Conservation (phyloP, 92 coral and sea anemone genomes). For the Porites rus region DNA sequence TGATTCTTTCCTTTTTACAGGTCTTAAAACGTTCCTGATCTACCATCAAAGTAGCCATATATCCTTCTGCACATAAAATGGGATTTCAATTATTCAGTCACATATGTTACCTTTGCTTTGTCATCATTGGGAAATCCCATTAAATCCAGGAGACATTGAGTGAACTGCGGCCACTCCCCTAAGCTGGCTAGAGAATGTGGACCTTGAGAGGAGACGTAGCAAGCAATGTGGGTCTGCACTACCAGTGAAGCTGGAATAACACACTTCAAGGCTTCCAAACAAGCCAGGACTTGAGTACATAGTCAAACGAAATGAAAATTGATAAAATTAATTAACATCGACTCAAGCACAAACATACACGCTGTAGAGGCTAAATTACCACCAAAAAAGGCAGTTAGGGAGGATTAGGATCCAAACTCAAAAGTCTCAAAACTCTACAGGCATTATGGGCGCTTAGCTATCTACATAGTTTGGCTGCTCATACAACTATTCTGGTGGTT, state of each 20-base stretch:
- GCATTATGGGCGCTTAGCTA: too few relatives aligned
- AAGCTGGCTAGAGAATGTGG: slow-evolving; percentile 33
- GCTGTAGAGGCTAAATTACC: too few relatives aligned
- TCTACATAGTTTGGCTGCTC: too few relatives aligned
- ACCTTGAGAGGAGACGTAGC: slow-evolving; percentile 54
- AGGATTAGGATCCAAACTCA: too few relatives aligned
- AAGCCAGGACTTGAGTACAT: slow-evolving; percentile 52
- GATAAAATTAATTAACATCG: background rate
- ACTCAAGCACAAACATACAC: background rate
- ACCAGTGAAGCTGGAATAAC: slow-evolving; percentile 68
- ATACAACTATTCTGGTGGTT: too few relatives aligned
- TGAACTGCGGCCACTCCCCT: slow-evolving; percentile 66
- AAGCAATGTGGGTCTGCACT: slow-evolving; percentile 47
- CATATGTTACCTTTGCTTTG: background rate
- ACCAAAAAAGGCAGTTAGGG: too few relatives aligned
- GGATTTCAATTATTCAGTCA: background rate
- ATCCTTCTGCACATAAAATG: background rate
- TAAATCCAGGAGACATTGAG: slow-evolving; percentile 41
- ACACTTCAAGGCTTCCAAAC: slow-evolving; percentile 70
- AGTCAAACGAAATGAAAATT: too few relatives aligned
- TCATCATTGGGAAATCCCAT: slow-evolving; percentile 50
- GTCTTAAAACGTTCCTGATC: too few relatives aligned
- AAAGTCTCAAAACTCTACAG: too few relatives aligned
- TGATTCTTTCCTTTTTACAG: too few relatives aligned
- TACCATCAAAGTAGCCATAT: too few relatives aligned